Conservation (phyloP, 2,113 vertebrate genomes). For the Hippopotamus amphibius region DNA sequence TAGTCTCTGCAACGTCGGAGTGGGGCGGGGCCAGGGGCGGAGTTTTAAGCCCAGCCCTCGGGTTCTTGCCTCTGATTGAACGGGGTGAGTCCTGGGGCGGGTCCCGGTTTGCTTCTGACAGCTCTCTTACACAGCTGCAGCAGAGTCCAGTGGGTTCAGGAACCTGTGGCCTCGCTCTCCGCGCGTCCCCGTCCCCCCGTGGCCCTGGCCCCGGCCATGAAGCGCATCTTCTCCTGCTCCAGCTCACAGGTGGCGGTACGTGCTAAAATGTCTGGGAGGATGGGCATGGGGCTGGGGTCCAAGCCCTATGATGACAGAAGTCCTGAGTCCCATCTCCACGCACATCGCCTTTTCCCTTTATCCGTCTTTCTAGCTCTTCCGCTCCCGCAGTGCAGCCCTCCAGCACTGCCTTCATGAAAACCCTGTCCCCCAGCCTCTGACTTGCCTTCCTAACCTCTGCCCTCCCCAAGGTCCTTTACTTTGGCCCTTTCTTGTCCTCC, state of each 20-base stretch:
- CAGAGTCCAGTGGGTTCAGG: slow-evolving; percentile 21
- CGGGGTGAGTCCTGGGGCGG: slow-evolving; percentile 22
- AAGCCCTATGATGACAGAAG: slow-evolving; percentile 10
- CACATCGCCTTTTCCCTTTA: background rate
- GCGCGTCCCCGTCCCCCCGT: slow-evolving; percentile 65
- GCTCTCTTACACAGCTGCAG: background rate
- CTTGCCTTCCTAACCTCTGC: background rate
- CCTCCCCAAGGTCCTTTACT: background rate
- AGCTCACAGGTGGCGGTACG: slow-evolving; percentile 87
- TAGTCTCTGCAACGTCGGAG: background rate
- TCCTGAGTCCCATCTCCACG: background rate
- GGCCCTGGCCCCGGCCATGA: slow-evolving; percentile 80
- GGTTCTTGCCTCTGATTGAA: background rate
- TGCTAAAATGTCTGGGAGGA: slow-evolving; percentile 17
- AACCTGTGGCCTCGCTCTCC: slow-evolving; percentile 45
- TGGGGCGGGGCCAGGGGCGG: slow-evolving; percentile 28
- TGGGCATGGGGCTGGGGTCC: background rate
- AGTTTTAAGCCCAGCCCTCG: background rate
- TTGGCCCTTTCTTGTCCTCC: background rate
- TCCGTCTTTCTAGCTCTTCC: background rate
- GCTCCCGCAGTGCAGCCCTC: background rate
- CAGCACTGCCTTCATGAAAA: background rate
- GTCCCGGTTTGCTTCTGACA: slow-evolving; percentile 69
- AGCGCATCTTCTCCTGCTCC: slow-evolving; percentile 89
- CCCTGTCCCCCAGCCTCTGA: background rate